Conservation (phyloP, 2,888 invertebrate species). For the Blastobasis adustella region DNA sequence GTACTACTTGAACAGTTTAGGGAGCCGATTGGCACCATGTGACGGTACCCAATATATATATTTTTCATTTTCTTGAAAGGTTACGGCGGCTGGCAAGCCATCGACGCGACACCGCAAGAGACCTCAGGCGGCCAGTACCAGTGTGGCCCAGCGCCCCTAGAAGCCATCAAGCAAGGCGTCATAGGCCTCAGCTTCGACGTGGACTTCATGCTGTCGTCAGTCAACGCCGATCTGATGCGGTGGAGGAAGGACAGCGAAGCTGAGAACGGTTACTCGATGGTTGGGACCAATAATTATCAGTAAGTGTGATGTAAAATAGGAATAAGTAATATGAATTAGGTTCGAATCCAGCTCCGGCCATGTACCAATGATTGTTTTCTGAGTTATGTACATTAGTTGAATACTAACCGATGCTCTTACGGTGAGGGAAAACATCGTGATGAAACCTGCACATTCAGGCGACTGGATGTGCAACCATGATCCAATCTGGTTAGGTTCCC, state of each 20-base stretch:
- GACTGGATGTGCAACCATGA: too few species aligned
- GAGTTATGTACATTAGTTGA: too few species aligned
- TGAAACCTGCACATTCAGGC: too few species aligned
- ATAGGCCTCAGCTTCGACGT: constrained; percentile 84
- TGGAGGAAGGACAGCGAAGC: constrained; percentile 82
- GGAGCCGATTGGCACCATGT: too few species aligned
- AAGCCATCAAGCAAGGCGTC: constrained; percentile 84
- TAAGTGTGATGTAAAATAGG: constrained; percentile 47
- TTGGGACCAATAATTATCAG: constrained; percentile 84
- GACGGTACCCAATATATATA: too few species aligned
- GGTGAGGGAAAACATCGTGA: too few species aligned
- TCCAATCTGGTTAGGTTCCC: too few species aligned
- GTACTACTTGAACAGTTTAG: too few species aligned
- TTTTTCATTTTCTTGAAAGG: constrained; percentile 43
- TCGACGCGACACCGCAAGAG: constrained; percentile 91
- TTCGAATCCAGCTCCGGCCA: too few species aligned
- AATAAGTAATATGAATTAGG: too few species aligned
- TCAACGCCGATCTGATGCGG: constrained; percentile 87
- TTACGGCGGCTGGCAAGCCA: constrained; percentile 93
- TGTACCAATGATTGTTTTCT: too few species aligned
- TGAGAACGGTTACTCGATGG: constrained; percentile 79
- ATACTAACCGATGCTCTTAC: too few species aligned
- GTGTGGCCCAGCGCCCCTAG: constrained; percentile 86
- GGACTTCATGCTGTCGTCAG: constrained; percentile 85
- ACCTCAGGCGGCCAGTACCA: constrained; percentile 81